These are phyloP conservation scores for Drosophila pseudoobscura DNA, from an alignment of 1,140 invertebrate species.

Conservation along the genomic window DNA sequence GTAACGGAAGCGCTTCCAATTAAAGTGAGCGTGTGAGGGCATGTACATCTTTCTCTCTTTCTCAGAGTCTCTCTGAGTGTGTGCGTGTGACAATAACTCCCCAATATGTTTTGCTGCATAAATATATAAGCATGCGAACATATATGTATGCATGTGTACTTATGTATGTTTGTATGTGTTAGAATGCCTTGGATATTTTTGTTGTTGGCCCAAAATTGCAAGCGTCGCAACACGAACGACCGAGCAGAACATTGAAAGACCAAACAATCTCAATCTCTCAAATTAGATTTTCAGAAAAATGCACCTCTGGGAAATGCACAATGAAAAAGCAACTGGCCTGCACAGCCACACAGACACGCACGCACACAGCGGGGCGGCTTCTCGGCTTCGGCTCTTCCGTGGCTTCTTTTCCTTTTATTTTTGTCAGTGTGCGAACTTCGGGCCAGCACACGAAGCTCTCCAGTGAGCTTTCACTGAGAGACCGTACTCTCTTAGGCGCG, in stretches of 20 bases:
- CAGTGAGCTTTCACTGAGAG: too few species aligned
- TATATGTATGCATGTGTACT: constrained; percentile 16
- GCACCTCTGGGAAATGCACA: constrained; percentile 82
- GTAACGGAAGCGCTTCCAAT: constrained; percentile 71
- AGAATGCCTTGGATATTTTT: constrained; percentile 24
- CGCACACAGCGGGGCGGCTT: constrained; percentile 7
- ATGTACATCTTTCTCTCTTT: constrained; percentile 36
- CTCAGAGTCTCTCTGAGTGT: constrained; percentile 1
- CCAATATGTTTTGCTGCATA: constrained; percentile 67
- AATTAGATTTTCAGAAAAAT: constrained; percentile 83
- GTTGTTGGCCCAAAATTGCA: constrained; percentile 66
- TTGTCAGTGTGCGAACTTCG: not conserved
- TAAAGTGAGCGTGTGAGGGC: constrained; percentile 70
- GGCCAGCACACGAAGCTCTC: too few species aligned
- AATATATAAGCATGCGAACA: constrained; percentile 30
- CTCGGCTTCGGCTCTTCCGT: constrained; percentile 6
- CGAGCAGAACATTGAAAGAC: constrained; percentile 77
- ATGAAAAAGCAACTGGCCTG: constrained; percentile 72
- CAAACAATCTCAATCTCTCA: constrained; percentile 83
- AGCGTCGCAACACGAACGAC: constrained; percentile 74
- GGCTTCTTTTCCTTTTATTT: constrained; percentile 9
- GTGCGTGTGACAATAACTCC: constrained; percentile 65
- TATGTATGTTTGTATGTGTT: constrained; percentile 20
- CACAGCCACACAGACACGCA: constrained; percentile 36
- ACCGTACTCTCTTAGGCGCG: not conserved